A percentile compares a stretch with the other conserved stretches of the same genome.
phyloP scores from a whole-genome alignment of 2,888 invertebrate genomes.

The Drosophila anomelani region DNA sequence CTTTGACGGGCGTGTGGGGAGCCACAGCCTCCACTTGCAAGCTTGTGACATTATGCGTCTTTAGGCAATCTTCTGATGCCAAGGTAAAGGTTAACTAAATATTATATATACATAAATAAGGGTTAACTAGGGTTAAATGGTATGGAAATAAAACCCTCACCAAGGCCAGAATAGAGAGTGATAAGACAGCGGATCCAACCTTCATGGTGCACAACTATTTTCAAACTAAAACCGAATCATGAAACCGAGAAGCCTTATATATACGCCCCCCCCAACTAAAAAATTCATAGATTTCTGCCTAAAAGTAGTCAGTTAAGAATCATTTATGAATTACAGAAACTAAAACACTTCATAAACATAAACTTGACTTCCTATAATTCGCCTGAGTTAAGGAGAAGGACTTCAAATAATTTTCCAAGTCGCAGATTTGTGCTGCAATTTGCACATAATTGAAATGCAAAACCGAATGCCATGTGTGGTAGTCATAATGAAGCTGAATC shows the following conservation, averaged over 20 bases:
- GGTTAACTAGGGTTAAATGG: not conserved
- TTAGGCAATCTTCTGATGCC: not conserved
- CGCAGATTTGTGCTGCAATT: slow-evolving; percentile 22
- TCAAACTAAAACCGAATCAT: not conserved
- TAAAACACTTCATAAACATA: not conserved
- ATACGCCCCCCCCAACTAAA: not conserved
- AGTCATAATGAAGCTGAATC: slow-evolving; percentile 47
- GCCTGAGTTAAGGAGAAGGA: not conserved
- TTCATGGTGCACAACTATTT: slow-evolving; percentile 4
- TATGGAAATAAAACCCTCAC: not conserved
- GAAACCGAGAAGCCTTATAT: not conserved
- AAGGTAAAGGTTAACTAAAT: not conserved
- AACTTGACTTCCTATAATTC: not conserved
- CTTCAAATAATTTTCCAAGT: not conserved
- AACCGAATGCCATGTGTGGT: slow-evolving; percentile 13
- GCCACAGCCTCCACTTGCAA: not conserved
- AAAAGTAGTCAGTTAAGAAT: not conserved
- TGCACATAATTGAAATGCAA: slow-evolving; percentile 58
- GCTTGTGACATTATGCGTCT: not conserved
- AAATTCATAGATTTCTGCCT: not conserved
- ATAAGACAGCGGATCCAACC: not conserved
- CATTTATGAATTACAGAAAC: not conserved
- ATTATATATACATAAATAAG: not conserved
- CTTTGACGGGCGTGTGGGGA: not conserved
- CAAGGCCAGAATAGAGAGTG: not conserved